These are phyloP conservation scores for Epistrophella euchroma DNA, from an alignment of 2,888 invertebrate species.

Conservation along the genomic window DNA sequence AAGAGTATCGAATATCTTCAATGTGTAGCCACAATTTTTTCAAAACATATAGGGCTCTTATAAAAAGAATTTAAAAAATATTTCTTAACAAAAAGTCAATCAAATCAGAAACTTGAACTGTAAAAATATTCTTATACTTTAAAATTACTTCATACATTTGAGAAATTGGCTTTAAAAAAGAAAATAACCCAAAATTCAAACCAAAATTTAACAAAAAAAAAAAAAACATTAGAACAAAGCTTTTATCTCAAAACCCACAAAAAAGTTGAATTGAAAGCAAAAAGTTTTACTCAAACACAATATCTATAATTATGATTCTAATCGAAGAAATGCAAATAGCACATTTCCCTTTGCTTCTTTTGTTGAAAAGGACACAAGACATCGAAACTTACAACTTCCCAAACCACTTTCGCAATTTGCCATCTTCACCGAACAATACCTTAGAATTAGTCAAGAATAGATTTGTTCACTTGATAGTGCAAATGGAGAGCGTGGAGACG, in stretches of 20 bases:
- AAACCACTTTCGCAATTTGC: slow-evolving; percentile 69
- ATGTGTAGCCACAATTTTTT: no score
- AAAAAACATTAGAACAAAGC: slow-evolving; percentile 35
- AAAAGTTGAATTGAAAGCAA: slow-evolving; percentile 27
- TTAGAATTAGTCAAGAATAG: slow-evolving; percentile 59
- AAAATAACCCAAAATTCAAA: slow-evolving; percentile 10
- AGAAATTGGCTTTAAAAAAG: not conserved
- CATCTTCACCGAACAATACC: slow-evolving; percentile 57
- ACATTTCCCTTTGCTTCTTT: slow-evolving; percentile 22
- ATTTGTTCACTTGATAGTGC: slow-evolving; percentile 59
- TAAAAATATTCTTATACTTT: not conserved
- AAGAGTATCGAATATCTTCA: no score
- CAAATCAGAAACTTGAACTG: no score
- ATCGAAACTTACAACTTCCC: slow-evolving; percentile 55
- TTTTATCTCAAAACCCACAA: slow-evolving; percentile 57
- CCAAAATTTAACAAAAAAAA: slow-evolving; percentile 15
- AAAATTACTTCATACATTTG: not conserved
- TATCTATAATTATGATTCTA: slow-evolving; percentile 63
- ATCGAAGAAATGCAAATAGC: slow-evolving; percentile 68
- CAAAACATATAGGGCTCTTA: no score
- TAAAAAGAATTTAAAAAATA: no score
- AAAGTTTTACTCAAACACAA: slow-evolving; percentile 50
- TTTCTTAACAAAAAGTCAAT: no score
- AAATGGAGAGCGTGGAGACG: slow-evolving; percentile 28
- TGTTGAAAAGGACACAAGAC: slow-evolving; percentile 31